phyloP scores from a whole-genome alignment of 2,113 vertebrate genomes.

The Tringa solitaria region DNA sequence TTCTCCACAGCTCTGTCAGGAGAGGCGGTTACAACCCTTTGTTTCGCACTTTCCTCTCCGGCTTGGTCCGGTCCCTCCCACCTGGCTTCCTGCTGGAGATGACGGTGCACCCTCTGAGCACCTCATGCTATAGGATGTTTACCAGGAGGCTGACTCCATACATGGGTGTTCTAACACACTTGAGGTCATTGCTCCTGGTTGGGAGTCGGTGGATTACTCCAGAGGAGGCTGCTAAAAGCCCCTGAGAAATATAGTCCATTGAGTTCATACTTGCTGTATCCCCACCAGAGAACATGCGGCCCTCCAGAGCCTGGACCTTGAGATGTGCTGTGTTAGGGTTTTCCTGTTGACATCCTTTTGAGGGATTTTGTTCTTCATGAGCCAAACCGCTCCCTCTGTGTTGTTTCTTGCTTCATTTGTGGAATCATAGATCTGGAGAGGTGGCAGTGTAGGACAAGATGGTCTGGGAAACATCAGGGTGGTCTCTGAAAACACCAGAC shows the following conservation, averaged over 20 bases:
- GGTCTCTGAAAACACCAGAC: not conserved
- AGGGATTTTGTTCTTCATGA: not conserved
- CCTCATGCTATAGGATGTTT: not conserved
- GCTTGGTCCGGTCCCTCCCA: fast-evolving
- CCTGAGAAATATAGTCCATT: not conserved
- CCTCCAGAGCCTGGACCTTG: not conserved
- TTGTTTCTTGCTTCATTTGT: not conserved
- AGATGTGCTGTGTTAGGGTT: not conserved
- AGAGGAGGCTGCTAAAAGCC: not conserved
- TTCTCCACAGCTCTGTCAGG: not conserved
- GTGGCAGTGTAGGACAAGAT: fast-evolving
- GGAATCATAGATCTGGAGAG: not conserved
- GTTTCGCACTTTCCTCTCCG: not conserved
- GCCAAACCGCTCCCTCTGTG: fast-evolving
- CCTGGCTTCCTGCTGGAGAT: not conserved
- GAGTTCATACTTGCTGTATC: not conserved
- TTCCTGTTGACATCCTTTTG: fast-evolving
- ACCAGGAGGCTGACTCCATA: fast-evolving
- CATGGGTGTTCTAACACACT: fast-evolving
- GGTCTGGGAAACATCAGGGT: not conserved
- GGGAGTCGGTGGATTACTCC: not conserved
- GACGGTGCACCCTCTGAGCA: not conserved
- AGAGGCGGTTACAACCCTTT: not conserved
- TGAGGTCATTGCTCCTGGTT: not conserved
- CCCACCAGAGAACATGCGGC: fast-evolving